Base-by-base conservation (phyloP, 2,113 vertebrate genomes). In the Cyprinodon variegatus region DNA sequence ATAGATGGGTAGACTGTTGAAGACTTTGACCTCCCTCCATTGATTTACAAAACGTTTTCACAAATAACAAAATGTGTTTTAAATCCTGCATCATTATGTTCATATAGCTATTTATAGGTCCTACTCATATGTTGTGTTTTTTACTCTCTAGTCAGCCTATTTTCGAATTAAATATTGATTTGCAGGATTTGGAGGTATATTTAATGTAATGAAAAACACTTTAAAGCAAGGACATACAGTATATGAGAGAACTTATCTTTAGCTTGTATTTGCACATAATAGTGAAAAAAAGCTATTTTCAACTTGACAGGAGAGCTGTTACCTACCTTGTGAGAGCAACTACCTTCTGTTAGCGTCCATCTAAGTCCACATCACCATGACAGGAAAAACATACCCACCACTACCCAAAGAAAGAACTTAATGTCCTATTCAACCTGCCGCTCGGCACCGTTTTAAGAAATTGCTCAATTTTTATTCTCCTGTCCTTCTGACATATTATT, bases 391-490 rank as follows among this genome's bases (percentile, higher is more conserved):
- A 64, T 38, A 95, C 94, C 94, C 95, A 95, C 95, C 95, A 95
- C 95, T 92, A 95, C 95, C 94, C 95, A 92, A 96, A 87, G 97
- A 97, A 97, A 96, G 94, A 96, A 96, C 95, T 96, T 96, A 96
- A 97, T 97, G 96, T 97, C 96, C 96, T 95, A 96, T 97, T 98
- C 96, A 96, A 95, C 96, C 95, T 94, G 75, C 95, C 92, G 91
- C 94, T 96, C 64, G 67, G 74, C 74, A 94, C 66, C 61, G 63
- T 73, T 96, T 96, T 82, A 76, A 95, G n/a, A 97, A 98, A 99
- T 97, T 96, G 96, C 96, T 97, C 96, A 95, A 94, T 98, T 50
- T 65, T 64, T 57, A 74, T 73, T 29, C 59, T 70, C 77, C 75
- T 57, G 65, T 85, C 71, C 94, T 93, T n/a, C 70, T 96, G 96